Percentiles rank a stretch among this genome's conserved stretches.
Evolutionary conservation across 1,140 invertebrate genomes (phyloP).

Genomic region (Procambarus clarkii): DNA sequence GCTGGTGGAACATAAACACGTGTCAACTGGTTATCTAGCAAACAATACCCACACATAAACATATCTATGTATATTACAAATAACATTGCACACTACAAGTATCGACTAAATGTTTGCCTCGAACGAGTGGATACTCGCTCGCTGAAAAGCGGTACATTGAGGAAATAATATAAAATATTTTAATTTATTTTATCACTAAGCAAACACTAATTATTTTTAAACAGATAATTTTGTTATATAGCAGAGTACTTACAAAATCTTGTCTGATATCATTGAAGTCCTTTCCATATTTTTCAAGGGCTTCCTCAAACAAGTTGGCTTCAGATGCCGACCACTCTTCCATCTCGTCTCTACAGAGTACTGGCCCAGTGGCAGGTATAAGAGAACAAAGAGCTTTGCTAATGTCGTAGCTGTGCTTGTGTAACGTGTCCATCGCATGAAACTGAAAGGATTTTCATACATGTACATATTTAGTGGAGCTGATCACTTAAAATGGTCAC

Average conservation of each 20-base stretch:
- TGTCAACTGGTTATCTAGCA: slow-evolving; percentile 17
- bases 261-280: slow-evolving; percentile 98
- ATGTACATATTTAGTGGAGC: no score
- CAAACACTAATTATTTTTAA: no score
- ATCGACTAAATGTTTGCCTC: no score
- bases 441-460: slow-evolving; percentile 84
- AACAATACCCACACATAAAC: no score
- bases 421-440: slow-evolving; percentile 98
- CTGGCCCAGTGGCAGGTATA: slow-evolving; percentile 95
- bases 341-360: slow-evolving; percentile 99
- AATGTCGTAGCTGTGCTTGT: slow-evolving; percentile 94
- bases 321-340: slow-evolving; percentile 99
- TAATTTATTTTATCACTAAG: no score
- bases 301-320: slow-evolving; percentile 98
- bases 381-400: slow-evolving; percentile 93
- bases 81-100: no score
- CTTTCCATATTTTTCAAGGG: slow-evolving; percentile 97
- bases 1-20: slow-evolving; percentile 79
- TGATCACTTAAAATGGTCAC: no score
- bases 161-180: no score
- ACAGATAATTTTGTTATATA: no score
- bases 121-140: no score
- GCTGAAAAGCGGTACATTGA: no score
- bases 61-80: no score
- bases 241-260: slow-evolving; percentile 97